Base-by-base conservation (phyloP, 2,797 vertebrate species). In the Allobates femoralis region DNA sequence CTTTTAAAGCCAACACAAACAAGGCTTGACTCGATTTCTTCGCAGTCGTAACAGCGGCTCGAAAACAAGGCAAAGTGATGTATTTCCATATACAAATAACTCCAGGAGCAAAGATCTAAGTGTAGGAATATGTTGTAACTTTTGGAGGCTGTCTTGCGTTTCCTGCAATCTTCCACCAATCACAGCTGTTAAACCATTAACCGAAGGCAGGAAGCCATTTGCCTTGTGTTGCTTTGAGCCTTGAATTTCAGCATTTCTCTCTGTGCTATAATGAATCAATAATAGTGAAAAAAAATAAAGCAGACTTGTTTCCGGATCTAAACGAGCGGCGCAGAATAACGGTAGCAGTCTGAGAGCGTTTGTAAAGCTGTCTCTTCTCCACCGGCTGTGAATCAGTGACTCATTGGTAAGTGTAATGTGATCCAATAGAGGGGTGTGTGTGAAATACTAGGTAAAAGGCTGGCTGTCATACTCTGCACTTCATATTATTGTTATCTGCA, bases 391-490 rank as follows among this genome's bases (percentile, higher is more conserved):
- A 46, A 75, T 74, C 46, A 76, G 62, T 71, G 81, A 53, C 41
- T 32, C 76, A 37, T 64, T 82, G 77, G 82, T 87, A 75, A 84
- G 82, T 87, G 76, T 41, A 46, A 80, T 56, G 11, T 50, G 18
- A 83, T 82, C 73, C 77, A 21, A 83, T 26, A 64, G 64, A 64
- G 76, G 55, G 69, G 75, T 79, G 82, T 76, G 76, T 66, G 64
- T 64, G 41, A 55, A n/a, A 46, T 56, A 30, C 76, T 79, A 11
- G 28, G 74, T 37, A 69, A 78, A 58, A 79, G 51, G 16, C 34
- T 60, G 28, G 84, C 53, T 78, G 50, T 79, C 79, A 75, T 55
- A 64, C 58, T 73, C 66, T 60, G 64, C 51, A 28, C 10, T 50
- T 37, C 62, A 67, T 51, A 77, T 64, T 75, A 64, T 60, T 55